These are phyloP conservation scores for Notolepis coatsorum DNA, from an alignment of 2,797 vertebrate species.

Conservation along the genomic window DNA sequence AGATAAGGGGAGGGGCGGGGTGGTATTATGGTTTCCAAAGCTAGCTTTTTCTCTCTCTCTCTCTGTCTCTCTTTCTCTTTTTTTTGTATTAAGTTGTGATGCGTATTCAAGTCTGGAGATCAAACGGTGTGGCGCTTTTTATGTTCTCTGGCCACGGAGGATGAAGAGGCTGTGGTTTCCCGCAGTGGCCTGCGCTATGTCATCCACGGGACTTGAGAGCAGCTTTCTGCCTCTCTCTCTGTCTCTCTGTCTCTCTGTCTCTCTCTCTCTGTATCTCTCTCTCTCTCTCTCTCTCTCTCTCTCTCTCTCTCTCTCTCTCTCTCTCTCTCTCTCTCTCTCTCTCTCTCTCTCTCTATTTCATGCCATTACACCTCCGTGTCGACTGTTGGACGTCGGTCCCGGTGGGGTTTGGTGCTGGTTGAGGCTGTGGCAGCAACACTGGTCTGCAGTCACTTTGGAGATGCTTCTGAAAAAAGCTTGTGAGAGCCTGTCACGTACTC, in stretches of 20 bases:
- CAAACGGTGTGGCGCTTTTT: slow-evolving; percentile 74
- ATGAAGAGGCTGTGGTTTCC: slow-evolving; percentile 74
- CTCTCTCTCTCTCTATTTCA: slow-evolving; percentile 13
- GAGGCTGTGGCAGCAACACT: slow-evolving; percentile 6
- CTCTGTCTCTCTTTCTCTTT: slow-evolving; percentile 18
- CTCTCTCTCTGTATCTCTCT: background rate
- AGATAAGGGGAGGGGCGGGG: slow-evolving; percentile 9
- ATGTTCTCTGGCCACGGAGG: slow-evolving; percentile 72
- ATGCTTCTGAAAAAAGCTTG: too few species aligned
- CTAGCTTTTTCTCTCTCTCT: background rate
- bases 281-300: slow-evolving; percentile 1
- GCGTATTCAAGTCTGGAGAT: slow-evolving; percentile 73
- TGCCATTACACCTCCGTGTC: slow-evolving; percentile 35
- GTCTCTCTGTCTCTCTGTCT: slow-evolving; percentile 26
- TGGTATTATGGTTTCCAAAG: slow-evolving; percentile 63
- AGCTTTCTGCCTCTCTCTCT: slow-evolving; percentile 36
- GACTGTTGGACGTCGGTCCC: slow-evolving; percentile 31
- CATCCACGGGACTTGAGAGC: slow-evolving; percentile 49
- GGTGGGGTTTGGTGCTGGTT: slow-evolving; percentile 15
- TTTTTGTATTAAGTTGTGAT: slow-evolving; percentile 63
- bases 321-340: background rate
- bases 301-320: background rate
- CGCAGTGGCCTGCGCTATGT: slow-evolving; percentile 65
- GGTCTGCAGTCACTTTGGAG: too few species aligned
- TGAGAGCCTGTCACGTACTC: too few species aligned